Evolutionary conservation across 1,140 invertebrate species (phyloP).

Genomic region (Antheraea mylitta): DNA sequence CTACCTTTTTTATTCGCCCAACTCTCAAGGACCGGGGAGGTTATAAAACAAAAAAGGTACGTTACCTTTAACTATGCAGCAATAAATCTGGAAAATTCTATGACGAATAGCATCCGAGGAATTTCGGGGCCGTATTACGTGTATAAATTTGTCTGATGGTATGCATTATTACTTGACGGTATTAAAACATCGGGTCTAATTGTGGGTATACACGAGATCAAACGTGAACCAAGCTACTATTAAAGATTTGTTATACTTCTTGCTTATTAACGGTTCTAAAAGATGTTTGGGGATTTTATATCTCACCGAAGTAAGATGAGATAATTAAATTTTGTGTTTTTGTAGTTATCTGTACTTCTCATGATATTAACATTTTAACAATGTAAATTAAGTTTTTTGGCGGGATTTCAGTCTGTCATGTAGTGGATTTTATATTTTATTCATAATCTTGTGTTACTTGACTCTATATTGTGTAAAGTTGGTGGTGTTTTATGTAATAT

Average conservation of each 20-base stretch:
- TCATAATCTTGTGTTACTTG: too few species aligned
- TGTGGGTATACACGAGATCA: constrained; percentile 18
- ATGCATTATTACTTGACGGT: constrained; percentile 28
- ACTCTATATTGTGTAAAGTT: too few species aligned
- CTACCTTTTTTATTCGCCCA: constrained; percentile 17
- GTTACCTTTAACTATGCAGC: constrained; percentile 1
- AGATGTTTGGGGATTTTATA: background rate
- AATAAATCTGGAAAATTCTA: constrained; percentile 15
- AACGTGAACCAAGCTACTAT: constrained; percentile 16
- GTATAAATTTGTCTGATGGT: constrained; percentile 16
- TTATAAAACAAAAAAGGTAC: constrained; percentile 24
- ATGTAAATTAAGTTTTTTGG: too few species aligned
- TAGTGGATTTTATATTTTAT: too few species aligned
- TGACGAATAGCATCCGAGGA: constrained; percentile 26
- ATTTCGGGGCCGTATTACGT: constrained; percentile 13
- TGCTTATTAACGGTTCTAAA: constrained; percentile 20
- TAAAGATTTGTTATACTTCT: constrained; percentile 47
- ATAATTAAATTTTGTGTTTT: background rate
- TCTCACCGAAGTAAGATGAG: background rate
- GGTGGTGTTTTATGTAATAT: too few species aligned
- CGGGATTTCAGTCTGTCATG: too few species aligned
- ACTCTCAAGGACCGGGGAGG: constrained; percentile 15
- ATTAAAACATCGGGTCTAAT: constrained; percentile 23
- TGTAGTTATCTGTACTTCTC: background rate
- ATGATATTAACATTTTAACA: background rate